phyloP scores from a whole-genome alignment of 2,113 vertebrate species.

The Coryphaenoides rupestris region DNA sequence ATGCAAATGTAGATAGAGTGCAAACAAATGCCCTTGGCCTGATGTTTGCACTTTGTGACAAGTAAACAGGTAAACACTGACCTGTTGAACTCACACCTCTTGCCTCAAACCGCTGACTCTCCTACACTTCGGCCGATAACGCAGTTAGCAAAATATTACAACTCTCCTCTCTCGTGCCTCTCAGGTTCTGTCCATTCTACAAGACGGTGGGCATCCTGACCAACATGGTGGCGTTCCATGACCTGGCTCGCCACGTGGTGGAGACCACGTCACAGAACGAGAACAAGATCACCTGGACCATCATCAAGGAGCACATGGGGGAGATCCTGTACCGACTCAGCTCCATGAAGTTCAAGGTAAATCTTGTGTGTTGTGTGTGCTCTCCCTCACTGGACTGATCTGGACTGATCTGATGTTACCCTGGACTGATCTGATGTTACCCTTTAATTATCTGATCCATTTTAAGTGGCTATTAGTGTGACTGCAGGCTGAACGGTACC shows the following conservation, averaged over 20 bases:
- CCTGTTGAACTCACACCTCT: too few relatives aligned
- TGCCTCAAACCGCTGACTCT: too few relatives aligned
- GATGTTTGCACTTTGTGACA: too few relatives aligned
- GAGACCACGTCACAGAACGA: constrained; percentile 95
- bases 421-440: too few relatives aligned
- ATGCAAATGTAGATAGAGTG: too few relatives aligned
- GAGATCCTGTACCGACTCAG: constrained; percentile 93
- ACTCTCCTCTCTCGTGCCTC: background rate
- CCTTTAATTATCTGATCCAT: background rate
- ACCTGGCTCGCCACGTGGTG: constrained; percentile 93
- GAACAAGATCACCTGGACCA: constrained; percentile 95
- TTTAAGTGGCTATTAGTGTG: background rate
- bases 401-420: too few relatives aligned
- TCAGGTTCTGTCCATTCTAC: constrained; percentile 98
- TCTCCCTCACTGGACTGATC: too few relatives aligned
- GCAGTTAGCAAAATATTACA: background rate
- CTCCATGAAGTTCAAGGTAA: constrained; percentile 99
- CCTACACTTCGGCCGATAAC: too few relatives aligned
- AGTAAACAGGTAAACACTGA: too few relatives aligned
- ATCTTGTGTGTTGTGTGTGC: background rate
- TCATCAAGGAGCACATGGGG: constrained; percentile 92
- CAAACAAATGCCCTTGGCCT: too few relatives aligned
- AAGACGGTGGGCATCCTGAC: constrained; percentile 96
- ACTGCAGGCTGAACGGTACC: background rate
- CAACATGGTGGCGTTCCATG: constrained; percentile 95